Conservation (phyloP, 2,797 vertebrate genomes). For the Squalus acanthias region DNA sequence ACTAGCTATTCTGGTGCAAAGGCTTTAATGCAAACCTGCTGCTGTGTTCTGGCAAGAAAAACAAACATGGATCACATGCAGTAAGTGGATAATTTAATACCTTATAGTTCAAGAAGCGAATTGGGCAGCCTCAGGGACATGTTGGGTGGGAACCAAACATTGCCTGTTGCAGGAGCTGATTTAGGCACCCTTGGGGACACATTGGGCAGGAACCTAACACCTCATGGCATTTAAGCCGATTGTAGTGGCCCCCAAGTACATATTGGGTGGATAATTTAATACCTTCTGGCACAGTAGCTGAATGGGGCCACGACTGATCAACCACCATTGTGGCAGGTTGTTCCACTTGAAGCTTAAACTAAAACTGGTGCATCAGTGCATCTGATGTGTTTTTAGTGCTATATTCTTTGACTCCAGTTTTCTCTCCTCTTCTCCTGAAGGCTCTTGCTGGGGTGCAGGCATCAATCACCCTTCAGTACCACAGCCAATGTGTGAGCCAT, state of each 20-base stretch:
- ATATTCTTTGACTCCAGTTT: neutral
- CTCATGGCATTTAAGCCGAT: too few species aligned
- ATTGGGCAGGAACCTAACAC: neutral
- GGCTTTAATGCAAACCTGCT: neutral
- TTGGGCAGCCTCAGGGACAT: neutral
- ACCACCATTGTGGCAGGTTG: too few species aligned
- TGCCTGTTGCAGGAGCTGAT: neutral
- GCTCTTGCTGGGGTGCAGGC: neutral
- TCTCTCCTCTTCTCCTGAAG: neutral
- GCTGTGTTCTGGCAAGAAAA: neutral
- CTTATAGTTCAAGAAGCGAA: neutral
- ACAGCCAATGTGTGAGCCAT: neutral
- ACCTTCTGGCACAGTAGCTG: neutral
- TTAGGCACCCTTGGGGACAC: neutral
- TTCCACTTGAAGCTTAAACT: too few species aligned
- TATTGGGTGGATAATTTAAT: neutral
- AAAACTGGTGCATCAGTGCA: neutral
- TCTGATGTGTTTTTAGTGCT: neutral
- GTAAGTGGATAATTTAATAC: neutral
- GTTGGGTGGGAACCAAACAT: neutral
- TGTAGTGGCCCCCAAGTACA: neutral
- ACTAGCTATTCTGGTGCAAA: neutral
- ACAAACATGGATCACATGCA: neutral
- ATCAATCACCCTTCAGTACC: neutral
- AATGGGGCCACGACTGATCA: neutral